These are phyloP conservation scores for cattle (Bos taurus) DNA, from an alignment of 2,113 vertebrate genomes.

Conservation along the genomic window ARS-UCD2.0 NC_037332.1:87596501-87597000, in stretches of 20 bases:
- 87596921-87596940: neutral
- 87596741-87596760: neutral
- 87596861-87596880: neutral
- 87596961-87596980: neutral
- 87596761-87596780: neutral
- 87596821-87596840: neutral
- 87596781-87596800: neutral
- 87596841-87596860: neutral
- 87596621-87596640: neutral
- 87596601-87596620: neutral
- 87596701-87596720: neutral
- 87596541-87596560: neutral
- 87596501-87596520: neutral
- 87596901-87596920: neutral
- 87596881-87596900: neutral
- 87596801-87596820: neutral
- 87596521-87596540: neutral
- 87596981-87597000: neutral
- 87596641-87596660: neutral
- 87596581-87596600: neutral
- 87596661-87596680: neutral
- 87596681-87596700: neutral
- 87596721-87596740: neutral
- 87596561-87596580: neutral
- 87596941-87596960: neutral